Conservation (phyloP, 2,113 vertebrate species). For the Perca schrenkii region DNA sequence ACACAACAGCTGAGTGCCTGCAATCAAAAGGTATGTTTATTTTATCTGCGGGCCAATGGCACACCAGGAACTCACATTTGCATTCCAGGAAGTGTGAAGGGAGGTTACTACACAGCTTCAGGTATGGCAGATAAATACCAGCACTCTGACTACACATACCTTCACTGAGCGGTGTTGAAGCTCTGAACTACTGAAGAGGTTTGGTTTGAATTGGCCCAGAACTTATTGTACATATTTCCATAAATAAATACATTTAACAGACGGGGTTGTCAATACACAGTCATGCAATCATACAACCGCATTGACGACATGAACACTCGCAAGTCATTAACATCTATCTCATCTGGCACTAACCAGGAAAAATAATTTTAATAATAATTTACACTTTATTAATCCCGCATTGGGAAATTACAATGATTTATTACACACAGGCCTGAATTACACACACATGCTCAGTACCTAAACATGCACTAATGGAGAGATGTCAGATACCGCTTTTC, state of each 20-base stretch:
- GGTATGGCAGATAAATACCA: conserved; percentile 18
- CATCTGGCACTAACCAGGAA: too few species aligned
- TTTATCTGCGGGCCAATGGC: neutral
- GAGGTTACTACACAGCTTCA: conserved; percentile 5
- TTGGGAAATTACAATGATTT: too few species aligned
- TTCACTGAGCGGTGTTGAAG: neutral
- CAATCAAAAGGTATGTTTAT: neutral
- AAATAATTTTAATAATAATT: too few species aligned
- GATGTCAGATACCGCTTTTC: too few species aligned
- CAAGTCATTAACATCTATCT: neutral
- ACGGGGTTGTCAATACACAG: neutral
- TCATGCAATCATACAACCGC: neutral
- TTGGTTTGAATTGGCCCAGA: neutral
- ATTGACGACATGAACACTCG: neutral
- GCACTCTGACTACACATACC: neutral
- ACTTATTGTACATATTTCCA: neutral
- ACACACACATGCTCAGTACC: too few species aligned
- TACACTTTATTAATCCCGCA: too few species aligned
- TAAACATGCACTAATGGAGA: too few species aligned
- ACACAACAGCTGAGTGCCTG: neutral
- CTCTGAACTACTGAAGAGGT: neutral
- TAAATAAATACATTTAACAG: neutral
- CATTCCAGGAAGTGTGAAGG: conserved; percentile 40
- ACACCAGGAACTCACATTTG: conserved; percentile 14
- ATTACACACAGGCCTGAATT: too few species aligned